Conservation (phyloP, 2,113 vertebrate species). For the Callocephalon fimbriatum region DNA sequence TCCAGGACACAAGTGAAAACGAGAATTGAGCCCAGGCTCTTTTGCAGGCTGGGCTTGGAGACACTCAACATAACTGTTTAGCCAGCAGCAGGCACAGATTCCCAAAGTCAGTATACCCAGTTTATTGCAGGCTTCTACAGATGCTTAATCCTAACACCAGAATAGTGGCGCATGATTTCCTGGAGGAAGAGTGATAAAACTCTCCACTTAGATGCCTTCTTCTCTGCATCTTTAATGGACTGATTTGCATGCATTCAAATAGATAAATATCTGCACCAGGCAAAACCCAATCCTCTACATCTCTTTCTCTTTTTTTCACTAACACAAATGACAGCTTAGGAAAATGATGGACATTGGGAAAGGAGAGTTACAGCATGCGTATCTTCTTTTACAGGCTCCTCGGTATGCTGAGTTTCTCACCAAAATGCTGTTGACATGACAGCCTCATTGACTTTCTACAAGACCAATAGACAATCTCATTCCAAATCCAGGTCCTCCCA, state of each 20-base stretch:
- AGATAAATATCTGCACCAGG: background rate
- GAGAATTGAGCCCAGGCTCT: background rate
- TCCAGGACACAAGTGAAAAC: background rate
- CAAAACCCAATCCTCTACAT: background rate
- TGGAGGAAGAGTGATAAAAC: background rate
- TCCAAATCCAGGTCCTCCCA: background rate
- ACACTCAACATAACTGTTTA: background rate
- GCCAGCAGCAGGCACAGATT: background rate
- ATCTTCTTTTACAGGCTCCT: background rate
- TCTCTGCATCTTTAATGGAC: background rate
- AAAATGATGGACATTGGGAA: background rate
- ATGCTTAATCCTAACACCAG: background rate
- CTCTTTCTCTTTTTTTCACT: background rate
- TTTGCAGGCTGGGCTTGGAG: background rate
- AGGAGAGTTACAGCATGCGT: background rate
- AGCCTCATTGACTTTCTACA: background rate
- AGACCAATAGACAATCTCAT: background rate
- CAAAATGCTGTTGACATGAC: background rate
- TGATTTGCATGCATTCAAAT: background rate
- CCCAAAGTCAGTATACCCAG: background rate
- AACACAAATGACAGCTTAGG: background rate
- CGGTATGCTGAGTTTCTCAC: background rate
- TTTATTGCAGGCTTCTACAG: background rate
- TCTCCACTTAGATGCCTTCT: background rate
- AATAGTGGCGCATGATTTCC: background rate